Evolutionary conservation across 2,888 invertebrate species (phyloP).

Genomic region (Megastigmus dorsalis): DNA sequence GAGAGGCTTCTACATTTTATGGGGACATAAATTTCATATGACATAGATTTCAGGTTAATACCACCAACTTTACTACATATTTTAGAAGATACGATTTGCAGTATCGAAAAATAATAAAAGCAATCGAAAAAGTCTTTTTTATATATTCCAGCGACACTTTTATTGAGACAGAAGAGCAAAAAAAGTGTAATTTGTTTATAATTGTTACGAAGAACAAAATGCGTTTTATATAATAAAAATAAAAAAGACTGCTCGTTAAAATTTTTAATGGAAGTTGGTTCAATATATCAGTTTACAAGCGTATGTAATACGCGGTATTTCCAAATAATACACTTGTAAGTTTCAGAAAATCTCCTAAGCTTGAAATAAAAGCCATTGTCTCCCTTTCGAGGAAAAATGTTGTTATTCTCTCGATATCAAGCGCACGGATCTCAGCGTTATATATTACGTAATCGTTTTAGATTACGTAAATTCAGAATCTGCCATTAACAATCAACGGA

Average conservation of each 20-base stretch:
- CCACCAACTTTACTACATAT: constrained; percentile 33
- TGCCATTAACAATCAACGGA: neutral
- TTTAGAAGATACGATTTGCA: constrained; percentile 31
- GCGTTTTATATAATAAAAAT: no score
- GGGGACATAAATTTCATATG: constrained; percentile 28
- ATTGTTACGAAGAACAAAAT: no score
- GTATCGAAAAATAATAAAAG: constrained; percentile 32
- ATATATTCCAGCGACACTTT: no score
- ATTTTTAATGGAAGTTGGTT: no score
- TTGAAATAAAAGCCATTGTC: no score
- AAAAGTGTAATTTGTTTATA: no score
- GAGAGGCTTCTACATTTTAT: constrained; percentile 25
- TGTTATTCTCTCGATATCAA: constrained; percentile 16
- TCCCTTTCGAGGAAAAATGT: constrained; percentile 18
- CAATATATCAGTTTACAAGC: no score
- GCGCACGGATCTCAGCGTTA: constrained; percentile 3
- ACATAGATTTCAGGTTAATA: constrained; percentile 40
- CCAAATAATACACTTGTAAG: no score
- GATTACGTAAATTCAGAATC: neutral
- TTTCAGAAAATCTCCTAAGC: no score
- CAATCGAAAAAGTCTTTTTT: no score
- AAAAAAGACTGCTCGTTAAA: neutral
- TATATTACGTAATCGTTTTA: constrained; percentile 5
- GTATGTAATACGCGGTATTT: no score
- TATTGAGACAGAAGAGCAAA: no score